Base-by-base conservation (phyloP, 2,113 vertebrate genomes). In the Dicaeum eximium region DNA sequence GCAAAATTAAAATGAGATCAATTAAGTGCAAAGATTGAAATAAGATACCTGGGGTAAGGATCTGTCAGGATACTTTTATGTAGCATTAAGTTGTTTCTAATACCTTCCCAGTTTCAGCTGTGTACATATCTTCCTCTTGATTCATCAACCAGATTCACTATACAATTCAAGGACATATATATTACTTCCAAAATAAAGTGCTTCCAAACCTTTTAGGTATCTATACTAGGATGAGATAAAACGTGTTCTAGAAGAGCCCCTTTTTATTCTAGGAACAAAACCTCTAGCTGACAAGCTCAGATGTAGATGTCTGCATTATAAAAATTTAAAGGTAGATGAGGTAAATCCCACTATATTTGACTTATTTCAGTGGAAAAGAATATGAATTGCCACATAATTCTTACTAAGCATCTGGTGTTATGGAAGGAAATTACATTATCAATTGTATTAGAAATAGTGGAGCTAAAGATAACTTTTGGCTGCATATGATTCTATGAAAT, bases 391-490 rank as follows among this genome's bases (percentile, higher is more conserved):
- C 80, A 20, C 38, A 91, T 91, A 84, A 91, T 86, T 94, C 78
- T 84, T 78, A 54, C 73, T 74, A 60, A 91, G 22, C 30, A 71
- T 84, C 15, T 92, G 18, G 2, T 88, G 18, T 58, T 80, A 10
- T 57, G 33, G 37, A 84, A 88, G 38, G 22, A 91, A 93, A 89
- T 91, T 73, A 10, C 44, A 24, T 77, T 95, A 88, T 70, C 77
- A 66, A 50, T 78, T 84, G 10, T 58, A 37, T 81, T 78, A 84
- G 72, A 86, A 94, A 74, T 42, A 86, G 44, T n/a, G 21, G 27
- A 84, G 35, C 25, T 86, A 89, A 94, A 93, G 69, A 54, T 78
- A 94, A 84, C 50, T 78, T 86, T 91, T 91, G 84, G n/a, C 35
- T 80, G 8, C 20, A 14, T 45, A 44, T 20, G 42, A 47, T 69